Base-by-base conservation (phyloP, 1,140 invertebrate genomes). In the Leptinotarsa undecemlineata region DNA sequence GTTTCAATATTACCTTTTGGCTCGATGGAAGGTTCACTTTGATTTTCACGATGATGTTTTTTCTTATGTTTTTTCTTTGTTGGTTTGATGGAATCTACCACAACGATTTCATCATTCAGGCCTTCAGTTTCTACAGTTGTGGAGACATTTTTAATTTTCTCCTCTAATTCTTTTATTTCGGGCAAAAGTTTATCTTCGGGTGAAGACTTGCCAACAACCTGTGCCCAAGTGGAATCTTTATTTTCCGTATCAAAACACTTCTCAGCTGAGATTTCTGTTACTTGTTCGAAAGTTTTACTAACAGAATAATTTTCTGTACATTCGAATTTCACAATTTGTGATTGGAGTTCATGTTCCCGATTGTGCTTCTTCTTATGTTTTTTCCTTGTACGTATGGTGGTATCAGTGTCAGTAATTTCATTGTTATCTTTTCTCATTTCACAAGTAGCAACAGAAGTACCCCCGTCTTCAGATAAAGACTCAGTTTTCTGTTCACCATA, bases 341-440 rank as follows among this genome's bases (percentile, higher is more conserved):
- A 42, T 42, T 42, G 8, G 8, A 11, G 8, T 42, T 42, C 33
- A 42, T 42, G 33, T 17, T 57, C 51, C 0, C 51, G 51, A 42
- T 26, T 33, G 17, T 68, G 13, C 6, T 74, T 74, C 72, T 74
- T 74, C 48, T 63, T 74, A 23, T 74, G 67, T 48, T 70, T 74
- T 6, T 62, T 74, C 33, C 71, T 74, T 20, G 19, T 70, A 11
- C 33, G 19, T 63, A 63, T 64, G 21, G 48, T 64, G n/a, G 15
- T 17, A 21, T 68, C 72, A n/a, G 60, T n/a, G 11, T 51, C 48
- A 33, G 26, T 57, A 61, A 21, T 14, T 66, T 23, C 20, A 33
- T 68, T 66, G 6, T 20, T n/a, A 15, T 33, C 72, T 62, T 26
- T 63, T 5, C 42, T 33, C 15, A 19, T 14, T 23, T 23, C 20